Evolutionary conservation across 1,140 invertebrate genomes (phyloP), one percentile per base, ranked within the genome.

Genomic region (Drosophila nigrodunni): DNA sequence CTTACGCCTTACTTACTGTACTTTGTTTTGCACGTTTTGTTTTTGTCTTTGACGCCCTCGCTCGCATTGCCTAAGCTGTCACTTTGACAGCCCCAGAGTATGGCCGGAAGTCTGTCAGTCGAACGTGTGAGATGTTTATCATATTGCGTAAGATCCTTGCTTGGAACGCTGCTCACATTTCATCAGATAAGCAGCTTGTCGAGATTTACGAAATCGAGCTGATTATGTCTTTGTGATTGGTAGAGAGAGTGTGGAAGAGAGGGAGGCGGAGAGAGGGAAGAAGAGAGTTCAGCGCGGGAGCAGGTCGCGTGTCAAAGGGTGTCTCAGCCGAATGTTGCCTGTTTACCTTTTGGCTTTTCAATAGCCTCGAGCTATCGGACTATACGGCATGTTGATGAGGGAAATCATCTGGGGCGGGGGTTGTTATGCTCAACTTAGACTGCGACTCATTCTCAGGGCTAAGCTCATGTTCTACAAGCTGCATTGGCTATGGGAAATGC

Each of bases 121-220:
- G 85, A 79, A 90, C 77, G 76, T 77, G 74, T 71, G 78, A 81
- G 85, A 89, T 89, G 86, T 81, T 89, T 90, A 89, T 89, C 85
- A 83, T 50, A 75, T 68, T 57, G 44, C 55, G 46, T 52, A 49
- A 59, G 70, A 82, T 54, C 34, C 34, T 54, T 79, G 62, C 77
- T 76, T 70, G 71, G 65, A 85, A 85, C 86, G 66, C 86, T 49
- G 85, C 85, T 89, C 85, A 79, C 81, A 90, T 90, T 89, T 89
- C 86, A 90, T 89, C 81, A 72, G 85, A 89, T 89, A 89, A 89
- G 85, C 85, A 86, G 86, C 86, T 89, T 89, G 86, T 89, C 85
- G 86, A 89, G 85, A 89, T 90, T 90, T 90, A 89, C 86, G 85
- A 85, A 89, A 89, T 85, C 86, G 85, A 89, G 86, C 81, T 89